These are phyloP conservation scores for Beris morrisii DNA, from an alignment of 2,888 invertebrate genomes.

Conservation along the genomic window DNA sequence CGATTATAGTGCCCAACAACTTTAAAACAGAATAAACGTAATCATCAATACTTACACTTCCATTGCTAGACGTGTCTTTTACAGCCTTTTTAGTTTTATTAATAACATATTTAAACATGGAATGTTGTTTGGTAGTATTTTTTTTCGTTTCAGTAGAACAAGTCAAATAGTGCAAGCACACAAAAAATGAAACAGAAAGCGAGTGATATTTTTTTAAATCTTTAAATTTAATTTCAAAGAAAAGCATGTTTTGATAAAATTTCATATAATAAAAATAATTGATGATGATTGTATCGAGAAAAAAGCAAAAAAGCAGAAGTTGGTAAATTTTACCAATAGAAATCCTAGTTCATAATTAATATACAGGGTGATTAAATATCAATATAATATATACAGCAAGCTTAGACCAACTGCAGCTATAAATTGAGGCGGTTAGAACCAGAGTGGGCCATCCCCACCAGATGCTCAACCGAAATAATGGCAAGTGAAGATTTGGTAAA, in stretches of 20 bases:
- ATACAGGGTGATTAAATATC: too few species aligned
- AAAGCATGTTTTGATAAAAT: background rate
- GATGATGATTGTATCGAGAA: too few species aligned
- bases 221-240: constrained; percentile 1
- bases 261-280: constrained; percentile 4
- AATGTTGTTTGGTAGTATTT: constrained; percentile 10
- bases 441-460: too few species aligned
- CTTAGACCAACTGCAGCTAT: too few species aligned
- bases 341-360: too few species aligned
- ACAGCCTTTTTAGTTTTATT: constrained; percentile 61
- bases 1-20: background rate
- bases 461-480: too few species aligned
- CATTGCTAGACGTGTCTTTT: constrained; percentile 70
- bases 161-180: constrained; percentile 27
- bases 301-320: too few species aligned
- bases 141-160: constrained; percentile 9
- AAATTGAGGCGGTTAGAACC: too few species aligned
- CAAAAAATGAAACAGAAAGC: constrained; percentile 24
- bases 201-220: constrained; percentile 6
- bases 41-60: constrained; percentile 62
- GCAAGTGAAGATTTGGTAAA: too few species aligned
- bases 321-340: too few species aligned
- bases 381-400: too few species aligned
- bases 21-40: background rate
- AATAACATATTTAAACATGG: constrained; percentile 9